These are phyloP conservation scores for Rhinella marina DNA, from an alignment of 2,797 vertebrate species.

Conservation along the genomic window DNA sequence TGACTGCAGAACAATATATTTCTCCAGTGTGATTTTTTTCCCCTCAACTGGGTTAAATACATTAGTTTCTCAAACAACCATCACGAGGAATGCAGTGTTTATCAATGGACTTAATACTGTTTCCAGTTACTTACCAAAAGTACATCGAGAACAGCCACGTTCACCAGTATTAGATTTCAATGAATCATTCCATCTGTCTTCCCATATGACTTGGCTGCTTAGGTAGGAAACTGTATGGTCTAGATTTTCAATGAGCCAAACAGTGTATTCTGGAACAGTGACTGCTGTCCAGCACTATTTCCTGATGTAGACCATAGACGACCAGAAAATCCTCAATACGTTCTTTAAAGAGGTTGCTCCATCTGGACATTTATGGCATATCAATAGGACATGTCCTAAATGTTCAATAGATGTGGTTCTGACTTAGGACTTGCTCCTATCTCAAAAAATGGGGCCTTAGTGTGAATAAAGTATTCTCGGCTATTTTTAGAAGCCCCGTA, in stretches of 20 bases:
- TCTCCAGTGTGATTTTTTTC: neutral
- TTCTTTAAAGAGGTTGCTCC: no score
- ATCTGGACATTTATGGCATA: no score
- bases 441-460: no score
- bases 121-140: constrained; percentile 24
- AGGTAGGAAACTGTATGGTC: constrained; percentile 29
- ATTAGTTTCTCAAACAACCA: neutral
- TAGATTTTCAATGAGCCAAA: constrained; percentile 27
- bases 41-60: neutral
- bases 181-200: constrained; percentile 52
- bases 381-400: no score
- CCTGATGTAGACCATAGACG: neutral
- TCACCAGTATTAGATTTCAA: constrained; percentile 32
- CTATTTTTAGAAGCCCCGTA: no score
- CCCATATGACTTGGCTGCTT: constrained; percentile 33
- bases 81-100: neutral
- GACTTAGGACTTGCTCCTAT: no score
- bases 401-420: no score
- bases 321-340: neutral
- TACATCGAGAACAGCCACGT: constrained; percentile 20
- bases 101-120: neutral
- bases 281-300: neutral
- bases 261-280: neutral
- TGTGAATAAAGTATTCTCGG: no score
- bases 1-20: no score